Conservation (phyloP, 2,113 vertebrate species). For the Gopherus evgoodei region DNA sequence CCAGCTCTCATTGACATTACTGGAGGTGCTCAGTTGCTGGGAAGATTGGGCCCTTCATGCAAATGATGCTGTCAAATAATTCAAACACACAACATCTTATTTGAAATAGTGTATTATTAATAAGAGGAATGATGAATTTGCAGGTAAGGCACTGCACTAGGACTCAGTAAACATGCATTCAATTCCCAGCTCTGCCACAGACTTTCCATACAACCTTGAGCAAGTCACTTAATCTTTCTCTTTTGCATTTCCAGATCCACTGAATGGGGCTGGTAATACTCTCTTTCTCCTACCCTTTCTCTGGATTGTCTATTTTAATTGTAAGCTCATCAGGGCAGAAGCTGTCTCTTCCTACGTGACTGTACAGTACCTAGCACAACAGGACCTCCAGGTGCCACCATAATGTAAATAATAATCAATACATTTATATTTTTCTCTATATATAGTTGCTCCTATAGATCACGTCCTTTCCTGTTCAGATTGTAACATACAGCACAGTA, state of each 20-base stretch:
- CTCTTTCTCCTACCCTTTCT: neutral
- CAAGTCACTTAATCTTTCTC: neutral
- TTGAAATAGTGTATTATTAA: slow-evolving; percentile 47
- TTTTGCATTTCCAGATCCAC: neutral
- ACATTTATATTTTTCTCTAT: neutral
- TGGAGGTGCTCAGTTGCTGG: neutral
- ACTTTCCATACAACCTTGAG: neutral
- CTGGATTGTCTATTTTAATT: neutral
- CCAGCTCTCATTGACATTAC: slow-evolving; percentile 14
- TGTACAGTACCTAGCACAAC: neutral
- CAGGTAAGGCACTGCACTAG: neutral
- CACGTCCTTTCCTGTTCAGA: neutral
- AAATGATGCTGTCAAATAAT: slow-evolving; percentile 34
- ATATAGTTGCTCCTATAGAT: neutral
- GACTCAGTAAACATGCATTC: neutral
- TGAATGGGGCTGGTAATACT: neutral
- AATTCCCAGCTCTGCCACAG: slow-evolving; percentile 1
- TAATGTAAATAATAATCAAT: neutral
- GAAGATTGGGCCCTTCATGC: slow-evolving; percentile 28
- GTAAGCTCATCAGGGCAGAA: neutral
- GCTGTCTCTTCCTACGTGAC: neutral
- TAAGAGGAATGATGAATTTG: slow-evolving; percentile 32
- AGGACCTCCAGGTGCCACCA: neutral
- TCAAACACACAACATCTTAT: slow-evolving; percentile 45
- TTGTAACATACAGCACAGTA: slow-evolving; percentile 5